phyloP scores from a whole-genome alignment of 1,140 invertebrate species.

The Pemphigus obesinymphae region DNA sequence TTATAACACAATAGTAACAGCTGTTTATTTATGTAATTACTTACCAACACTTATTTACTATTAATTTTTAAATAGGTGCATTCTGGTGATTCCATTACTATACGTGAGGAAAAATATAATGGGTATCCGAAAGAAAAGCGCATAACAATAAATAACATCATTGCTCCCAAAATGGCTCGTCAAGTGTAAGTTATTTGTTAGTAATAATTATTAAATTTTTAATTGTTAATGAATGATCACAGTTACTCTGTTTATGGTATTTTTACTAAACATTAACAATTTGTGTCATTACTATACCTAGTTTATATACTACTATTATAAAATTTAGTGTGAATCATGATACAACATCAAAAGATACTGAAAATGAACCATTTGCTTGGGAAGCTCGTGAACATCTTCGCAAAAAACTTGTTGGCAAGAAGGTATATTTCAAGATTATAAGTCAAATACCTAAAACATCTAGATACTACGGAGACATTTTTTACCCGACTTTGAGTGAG shows the following conservation, averaged over 20 bases:
- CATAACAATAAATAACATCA: conserved; percentile 82
- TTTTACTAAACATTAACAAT: not conserved
- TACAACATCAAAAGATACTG: conserved; percentile 60
- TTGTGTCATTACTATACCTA: not conserved
- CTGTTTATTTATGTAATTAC: no score
- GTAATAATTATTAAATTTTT: not conserved
- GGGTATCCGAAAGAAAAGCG: conserved; percentile 88
- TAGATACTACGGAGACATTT: conserved; percentile 21
- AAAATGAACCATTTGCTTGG: conserved; percentile 93
- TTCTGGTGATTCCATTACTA: conserved; percentile 84
- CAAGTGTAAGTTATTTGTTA: conserved; percentile 48
- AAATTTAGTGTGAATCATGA: conserved; percentile 44
- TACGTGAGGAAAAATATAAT: conserved; percentile 69
- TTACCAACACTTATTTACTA: no score
- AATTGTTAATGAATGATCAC: not conserved
- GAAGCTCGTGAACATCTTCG: conserved; percentile 91
- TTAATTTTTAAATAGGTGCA: conserved; percentile 62
- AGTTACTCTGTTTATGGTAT: no score
- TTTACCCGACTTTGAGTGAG: conserved; percentile 34
- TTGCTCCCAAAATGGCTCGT: conserved; percentile 85
- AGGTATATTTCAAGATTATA: conserved; percentile 66
- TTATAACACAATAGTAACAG: no score
- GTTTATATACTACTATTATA: not conserved
- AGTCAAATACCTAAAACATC: conserved; percentile 10
- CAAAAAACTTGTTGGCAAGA: conserved; percentile 85